A percentile compares a stretch with the other conserved stretches of the same genome.
phyloP scores from a whole-genome alignment of 2,797 vertebrate species.

The Nyctalus aviator region DNA sequence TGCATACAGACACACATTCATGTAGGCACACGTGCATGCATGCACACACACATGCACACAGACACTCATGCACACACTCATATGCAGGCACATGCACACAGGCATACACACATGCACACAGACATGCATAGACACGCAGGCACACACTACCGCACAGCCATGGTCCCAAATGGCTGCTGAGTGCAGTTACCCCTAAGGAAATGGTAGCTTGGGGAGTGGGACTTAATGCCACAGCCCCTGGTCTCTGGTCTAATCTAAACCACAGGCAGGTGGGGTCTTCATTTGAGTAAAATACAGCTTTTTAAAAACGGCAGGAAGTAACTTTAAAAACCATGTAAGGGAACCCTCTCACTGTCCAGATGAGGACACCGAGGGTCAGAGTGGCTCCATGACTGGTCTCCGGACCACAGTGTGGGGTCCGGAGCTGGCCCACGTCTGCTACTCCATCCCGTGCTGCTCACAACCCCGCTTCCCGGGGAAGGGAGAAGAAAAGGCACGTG shows the following conservation, averaged over 20 bases:
- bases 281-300: not conserved
- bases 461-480: not conserved
- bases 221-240: rapidly evolving
- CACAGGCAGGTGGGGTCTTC: not conserved
- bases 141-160: not conserved
- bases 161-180: not conserved
- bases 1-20: rapidly evolving
- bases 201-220: rapidly evolving
- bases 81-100: not conserved
- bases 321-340: not conserved
- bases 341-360: not conserved
- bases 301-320: not conserved
- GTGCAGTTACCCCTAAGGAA: too few relatives aligned
- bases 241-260: not conserved
- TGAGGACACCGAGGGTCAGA: not conserved
- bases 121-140: not conserved
- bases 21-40: not conserved
- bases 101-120: not conserved
- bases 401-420: too few relatives aligned
- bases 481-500: not conserved
- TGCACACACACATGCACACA: not conserved
- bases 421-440: rapidly evolving
- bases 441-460: not conserved
- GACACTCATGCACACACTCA: not conserved
- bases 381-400: not conserved